Conservation (phyloP, 2,797 vertebrate genomes). For the Todus mexicanus region DNA sequence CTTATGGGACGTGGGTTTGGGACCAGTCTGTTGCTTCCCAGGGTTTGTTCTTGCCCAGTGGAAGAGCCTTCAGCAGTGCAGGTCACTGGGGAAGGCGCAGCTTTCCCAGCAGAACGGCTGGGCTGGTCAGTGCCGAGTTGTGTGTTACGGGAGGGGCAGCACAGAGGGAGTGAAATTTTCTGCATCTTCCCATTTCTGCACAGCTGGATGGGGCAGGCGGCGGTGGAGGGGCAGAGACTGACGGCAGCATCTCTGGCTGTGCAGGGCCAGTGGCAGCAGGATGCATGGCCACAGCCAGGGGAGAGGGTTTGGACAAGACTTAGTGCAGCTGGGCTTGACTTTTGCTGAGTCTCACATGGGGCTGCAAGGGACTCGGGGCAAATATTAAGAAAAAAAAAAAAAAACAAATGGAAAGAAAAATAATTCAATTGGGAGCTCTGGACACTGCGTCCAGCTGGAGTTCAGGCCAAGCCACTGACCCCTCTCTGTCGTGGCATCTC, state of each 20-base stretch:
- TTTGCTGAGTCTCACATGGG: not conserved
- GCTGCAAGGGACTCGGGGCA: not conserved
- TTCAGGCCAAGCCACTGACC: not conserved
- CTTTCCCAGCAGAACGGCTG: not conserved
- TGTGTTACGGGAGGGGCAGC: not conserved
- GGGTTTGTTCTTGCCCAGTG: not conserved
- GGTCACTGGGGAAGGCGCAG: not conserved
- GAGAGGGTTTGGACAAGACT: too few species aligned
- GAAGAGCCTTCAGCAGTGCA: not conserved
- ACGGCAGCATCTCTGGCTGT: not conserved
- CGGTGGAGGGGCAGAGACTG: not conserved
- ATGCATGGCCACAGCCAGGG: rapidly evolving
- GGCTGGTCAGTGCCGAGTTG: not conserved
- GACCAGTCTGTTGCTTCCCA: not conserved
- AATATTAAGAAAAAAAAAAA: not conserved
- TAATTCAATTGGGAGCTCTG: not conserved
- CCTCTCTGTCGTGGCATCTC: not conserved
- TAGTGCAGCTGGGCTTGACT: rapidly evolving
- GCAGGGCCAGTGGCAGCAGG: not conserved
- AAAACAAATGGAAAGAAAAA: not conserved
- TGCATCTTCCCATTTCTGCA: not conserved
- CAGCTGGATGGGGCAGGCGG: not conserved
- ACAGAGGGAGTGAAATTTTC: not conserved
- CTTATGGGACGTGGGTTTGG: not conserved
- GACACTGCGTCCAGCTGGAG: not conserved